Evolutionary conservation across 2,113 vertebrate genomes (phyloP), one percentile per base, ranked within the genome.

Genomic region (Geococcyx californianus): DNA sequence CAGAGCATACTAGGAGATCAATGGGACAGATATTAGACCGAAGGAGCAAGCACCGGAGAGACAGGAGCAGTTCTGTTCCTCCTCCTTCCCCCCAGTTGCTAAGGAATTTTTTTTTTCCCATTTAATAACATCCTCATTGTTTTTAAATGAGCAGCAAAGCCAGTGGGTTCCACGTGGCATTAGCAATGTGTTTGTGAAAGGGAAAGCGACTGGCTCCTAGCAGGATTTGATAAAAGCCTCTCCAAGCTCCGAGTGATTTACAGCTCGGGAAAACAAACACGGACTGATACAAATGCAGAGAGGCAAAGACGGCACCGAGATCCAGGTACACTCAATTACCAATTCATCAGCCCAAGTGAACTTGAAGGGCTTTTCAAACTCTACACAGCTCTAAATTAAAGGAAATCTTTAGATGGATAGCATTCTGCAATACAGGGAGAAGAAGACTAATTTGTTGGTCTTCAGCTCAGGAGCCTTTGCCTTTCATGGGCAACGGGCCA

Each of bases 271-370:
- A 96, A 97, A 97, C 96, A 97, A 97, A 97, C 96, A 94, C 0
- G 19, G 95, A 91, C 96, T 94, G 96, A 93, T 96, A 97, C 90
- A 95, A 96, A 96, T 78, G 83, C 90, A 80, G 89, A 69, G 94
- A 96, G 91, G 95, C 67, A 90, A 75, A 75, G 75, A 88, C 25
- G 3, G 90, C 86, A 84, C 82, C 36, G 2, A 52, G 88, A 96
- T 29, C 68, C 95, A 96, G 91, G 95, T 95, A 97, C 92, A 95
- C 82, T 93, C 95, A 94, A 95, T 96, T 96, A 96, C 94, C 95
- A 95, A 96, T 95, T 97, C 95, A 96, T 97, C 95, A 97, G 95
- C 86, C 95, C 96, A 87, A 96, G 93, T 94, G 95, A 97, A 96
- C 92, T 89, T 92, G 93, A 96, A 97, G 86, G 86, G 95, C 94